Evolutionary conservation across 2,797 vertebrate genomes (phyloP), one percentile per base, ranked within the genome.

Genomic region (Pipistrellus kuhlii): DNA sequence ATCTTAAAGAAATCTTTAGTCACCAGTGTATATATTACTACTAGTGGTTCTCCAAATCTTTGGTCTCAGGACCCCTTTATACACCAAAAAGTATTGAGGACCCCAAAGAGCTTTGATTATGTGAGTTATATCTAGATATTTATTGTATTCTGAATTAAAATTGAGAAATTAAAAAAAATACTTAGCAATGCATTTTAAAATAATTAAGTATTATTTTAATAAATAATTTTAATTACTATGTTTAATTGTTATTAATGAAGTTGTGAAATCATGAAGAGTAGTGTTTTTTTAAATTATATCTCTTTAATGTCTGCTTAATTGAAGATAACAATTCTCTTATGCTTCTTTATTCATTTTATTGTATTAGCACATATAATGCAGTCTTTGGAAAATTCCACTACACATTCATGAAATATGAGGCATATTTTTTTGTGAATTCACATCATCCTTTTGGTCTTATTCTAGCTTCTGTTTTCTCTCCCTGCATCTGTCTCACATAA

Each of bases 101-200:
- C 8, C 77, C 51, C 13, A 85, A 55, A 88, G 35, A 90, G 5
- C 48, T 83, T 88, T 78, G 71, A 44, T 82, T 66, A 44, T 83
- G 15, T 88, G n/a, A 75, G 7, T 83, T 94, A 53, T 12, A n/a
- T 41, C 21, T 72, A 66, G 38, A 32, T 88, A 69, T 46, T 80
- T 64, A 76, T 17, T 77, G 11, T 78, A 64, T 91, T 85, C n/a
- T 85, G 25, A 95, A 62, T 85, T 82, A 91, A 88, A 83, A 73
- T 41, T 1, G 7, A 93, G 38, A 93, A 85, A 51, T 59, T 71
- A 48, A 10, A 75, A 41, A 41, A 85, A 93, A 41, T 76, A 68
- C 27, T n/a, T 86, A 30, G 62, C 23, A 73, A 3, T 82, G 32
- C 20, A 25, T 68, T 95, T 95, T 64, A 66, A 88, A 77, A 68